A percentile compares a stretch with the other conserved stretches of the same genome.
Conservation (phyloP, 2,113 vertebrate species). For the Echinops telfairi region DNA sequence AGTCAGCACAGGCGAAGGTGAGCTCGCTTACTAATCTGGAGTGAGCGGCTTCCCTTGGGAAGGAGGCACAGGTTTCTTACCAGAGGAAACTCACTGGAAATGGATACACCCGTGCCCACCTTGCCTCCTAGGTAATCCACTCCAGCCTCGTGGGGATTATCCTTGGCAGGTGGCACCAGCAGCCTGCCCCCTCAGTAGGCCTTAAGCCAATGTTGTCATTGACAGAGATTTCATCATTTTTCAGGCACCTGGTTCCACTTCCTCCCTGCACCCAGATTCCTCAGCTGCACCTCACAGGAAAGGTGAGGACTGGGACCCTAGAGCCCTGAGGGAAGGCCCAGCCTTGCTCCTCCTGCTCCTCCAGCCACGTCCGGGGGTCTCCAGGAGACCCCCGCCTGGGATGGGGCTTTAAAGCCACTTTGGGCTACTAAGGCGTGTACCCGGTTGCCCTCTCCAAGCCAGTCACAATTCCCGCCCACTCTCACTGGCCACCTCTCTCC, state of each 20-base stretch:
- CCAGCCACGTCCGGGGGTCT: background rate
- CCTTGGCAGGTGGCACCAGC: background rate
- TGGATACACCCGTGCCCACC: background rate
- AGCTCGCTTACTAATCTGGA: too few species aligned
- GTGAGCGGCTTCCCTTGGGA: too few species aligned
- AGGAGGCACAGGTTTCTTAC: too few species aligned
- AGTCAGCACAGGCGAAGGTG: too few species aligned
- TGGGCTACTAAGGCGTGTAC: background rate
- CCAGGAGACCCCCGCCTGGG: background rate
- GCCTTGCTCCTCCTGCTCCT: background rate
- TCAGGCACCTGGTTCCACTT: background rate
- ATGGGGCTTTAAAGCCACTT: background rate
- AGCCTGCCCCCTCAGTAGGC: background rate
- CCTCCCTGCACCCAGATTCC: background rate
- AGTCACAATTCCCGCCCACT: background rate
- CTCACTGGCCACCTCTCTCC: background rate
- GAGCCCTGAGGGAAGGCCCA: background rate
- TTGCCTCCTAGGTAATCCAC: background rate
- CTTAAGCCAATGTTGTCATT: background rate
- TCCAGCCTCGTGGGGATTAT: background rate
- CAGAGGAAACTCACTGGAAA: too few species aligned
- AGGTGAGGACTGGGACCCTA: background rate
- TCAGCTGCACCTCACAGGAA: background rate
- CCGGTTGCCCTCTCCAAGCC: background rate
- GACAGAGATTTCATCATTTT: background rate